A percentile compares a stretch with the other conserved stretches of the same genome.
Conservation (phyloP, 2,113 vertebrate species). For the Alces alces region DNA sequence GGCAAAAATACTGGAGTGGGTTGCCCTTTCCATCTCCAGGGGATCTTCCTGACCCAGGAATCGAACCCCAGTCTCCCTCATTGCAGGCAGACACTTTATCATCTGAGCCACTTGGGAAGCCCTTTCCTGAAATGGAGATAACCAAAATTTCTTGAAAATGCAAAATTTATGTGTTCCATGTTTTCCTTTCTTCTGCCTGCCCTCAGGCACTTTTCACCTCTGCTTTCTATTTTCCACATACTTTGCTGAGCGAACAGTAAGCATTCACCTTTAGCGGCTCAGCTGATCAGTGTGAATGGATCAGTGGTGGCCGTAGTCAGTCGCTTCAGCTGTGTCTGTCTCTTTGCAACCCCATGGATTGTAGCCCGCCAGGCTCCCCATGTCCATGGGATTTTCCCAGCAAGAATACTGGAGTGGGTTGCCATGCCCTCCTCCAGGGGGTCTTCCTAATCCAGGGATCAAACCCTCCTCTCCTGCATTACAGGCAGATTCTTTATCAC, state of each 20-base stretch:
- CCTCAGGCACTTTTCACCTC: background rate
- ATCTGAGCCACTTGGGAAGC: background rate
- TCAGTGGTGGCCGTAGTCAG: background rate
- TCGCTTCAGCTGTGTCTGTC: background rate
- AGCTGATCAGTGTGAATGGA: background rate
- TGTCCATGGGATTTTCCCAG: background rate
- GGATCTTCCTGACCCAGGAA: fast-evolving
- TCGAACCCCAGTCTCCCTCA: fast-evolving
- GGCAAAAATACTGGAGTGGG: background rate
- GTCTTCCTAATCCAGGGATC: background rate
- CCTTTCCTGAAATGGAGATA: background rate
- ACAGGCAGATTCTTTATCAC: background rate
- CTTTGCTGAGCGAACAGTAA: background rate
- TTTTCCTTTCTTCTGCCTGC: background rate
- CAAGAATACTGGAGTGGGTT: background rate
- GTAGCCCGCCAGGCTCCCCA: background rate
- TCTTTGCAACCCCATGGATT: background rate
- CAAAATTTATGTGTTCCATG: background rate
- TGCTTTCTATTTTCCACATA: background rate
- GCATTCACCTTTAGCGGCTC: background rate
- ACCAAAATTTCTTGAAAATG: background rate
- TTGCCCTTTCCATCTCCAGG: background rate
- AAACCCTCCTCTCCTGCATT: background rate
- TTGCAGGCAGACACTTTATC: background rate
- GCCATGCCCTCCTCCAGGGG: background rate